A percentile compares a stretch with the other conserved stretches of the same genome.
phyloP scores from a whole-genome alignment of 2,797 vertebrate species.

The Bufotes viridis region DNA sequence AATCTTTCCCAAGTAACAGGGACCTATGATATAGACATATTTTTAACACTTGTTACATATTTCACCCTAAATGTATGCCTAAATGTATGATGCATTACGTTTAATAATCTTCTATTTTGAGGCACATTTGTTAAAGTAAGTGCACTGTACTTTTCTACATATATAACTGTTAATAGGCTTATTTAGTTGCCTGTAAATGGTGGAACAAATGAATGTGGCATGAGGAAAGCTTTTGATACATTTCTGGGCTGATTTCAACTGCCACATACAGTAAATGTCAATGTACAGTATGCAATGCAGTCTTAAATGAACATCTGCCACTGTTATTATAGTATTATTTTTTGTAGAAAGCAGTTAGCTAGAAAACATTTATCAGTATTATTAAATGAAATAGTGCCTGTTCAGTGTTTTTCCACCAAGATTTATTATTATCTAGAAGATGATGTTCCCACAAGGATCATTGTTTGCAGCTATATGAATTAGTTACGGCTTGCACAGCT shows the following conservation, averaged over 20 bases:
- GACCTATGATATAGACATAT: conserved; percentile 29
- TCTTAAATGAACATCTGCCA: background rate
- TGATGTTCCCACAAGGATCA: background rate
- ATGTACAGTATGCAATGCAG: background rate
- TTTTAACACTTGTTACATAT: conserved; percentile 47
- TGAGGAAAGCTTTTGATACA: background rate
- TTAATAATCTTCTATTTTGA: conserved; percentile 39
- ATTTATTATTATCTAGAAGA: background rate
- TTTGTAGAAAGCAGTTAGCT: background rate
- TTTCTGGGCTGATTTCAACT: background rate
- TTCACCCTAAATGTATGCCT: conserved; percentile 48
- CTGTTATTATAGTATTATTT: background rate
- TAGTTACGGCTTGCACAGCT: background rate
- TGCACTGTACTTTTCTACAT: background rate
- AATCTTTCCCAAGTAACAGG: conserved; percentile 9
- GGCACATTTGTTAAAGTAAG: conserved; percentile 20
- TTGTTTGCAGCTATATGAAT: background rate
- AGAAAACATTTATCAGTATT: background rate
- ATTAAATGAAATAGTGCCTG: background rate
- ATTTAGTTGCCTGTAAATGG: conserved; percentile 30
- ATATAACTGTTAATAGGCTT: conserved; percentile 30
- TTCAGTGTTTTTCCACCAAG: background rate
- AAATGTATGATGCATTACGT: conserved; percentile 26
- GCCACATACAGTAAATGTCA: background rate
- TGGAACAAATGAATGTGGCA: background rate